Percentiles rank a stretch among this genome's conserved stretches.
These are phyloP conservation scores for Syngnathus typhle DNA, from an alignment of 2,113 vertebrate genomes.

Conservation along the genomic window DNA sequence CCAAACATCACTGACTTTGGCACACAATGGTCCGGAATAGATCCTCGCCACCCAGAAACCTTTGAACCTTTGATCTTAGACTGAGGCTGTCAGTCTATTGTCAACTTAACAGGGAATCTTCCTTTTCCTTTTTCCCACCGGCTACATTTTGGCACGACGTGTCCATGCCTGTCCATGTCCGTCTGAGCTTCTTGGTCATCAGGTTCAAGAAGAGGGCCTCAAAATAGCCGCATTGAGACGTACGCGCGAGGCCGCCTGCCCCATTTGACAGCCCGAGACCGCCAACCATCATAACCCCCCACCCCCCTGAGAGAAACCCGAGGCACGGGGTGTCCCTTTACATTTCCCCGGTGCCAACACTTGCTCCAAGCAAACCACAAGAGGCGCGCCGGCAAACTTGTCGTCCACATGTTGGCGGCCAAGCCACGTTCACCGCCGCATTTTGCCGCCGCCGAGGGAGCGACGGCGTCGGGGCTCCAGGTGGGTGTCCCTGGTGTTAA, in stretches of 20 bases:
- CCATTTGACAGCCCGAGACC: slow-evolving; percentile 51
- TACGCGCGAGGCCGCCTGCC: slow-evolving; percentile 31
- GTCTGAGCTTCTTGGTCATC: neutral
- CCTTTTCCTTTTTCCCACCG: no score
- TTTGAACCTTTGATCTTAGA: no score
- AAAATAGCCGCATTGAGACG: slow-evolving; percentile 31
- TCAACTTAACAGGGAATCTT: no score
- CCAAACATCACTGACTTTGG: no score
- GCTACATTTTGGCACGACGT: no score
- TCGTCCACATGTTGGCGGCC: slow-evolving; percentile 32
- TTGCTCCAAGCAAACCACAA: slow-evolving; percentile 38
- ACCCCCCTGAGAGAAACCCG: slow-evolving; percentile 56
- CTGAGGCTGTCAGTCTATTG: no score
- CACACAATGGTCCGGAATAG: no score
- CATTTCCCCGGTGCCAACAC: slow-evolving; percentile 41
- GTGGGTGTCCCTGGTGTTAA: neutral
- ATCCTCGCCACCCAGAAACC: no score
- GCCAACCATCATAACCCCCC: slow-evolving; percentile 29
- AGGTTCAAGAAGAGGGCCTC: slow-evolving; percentile 15
- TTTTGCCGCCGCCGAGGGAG: slow-evolving; percentile 24
- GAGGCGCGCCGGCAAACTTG: slow-evolving; percentile 20
- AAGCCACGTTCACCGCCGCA: slow-evolving; percentile 19
- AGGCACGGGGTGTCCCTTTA: slow-evolving; percentile 63
- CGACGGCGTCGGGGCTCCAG: slow-evolving; percentile 29
- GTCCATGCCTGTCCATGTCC: no score